phyloP scores from a whole-genome alignment of 2,113 vertebrate genomes.

The Melozone crissalis region DNA sequence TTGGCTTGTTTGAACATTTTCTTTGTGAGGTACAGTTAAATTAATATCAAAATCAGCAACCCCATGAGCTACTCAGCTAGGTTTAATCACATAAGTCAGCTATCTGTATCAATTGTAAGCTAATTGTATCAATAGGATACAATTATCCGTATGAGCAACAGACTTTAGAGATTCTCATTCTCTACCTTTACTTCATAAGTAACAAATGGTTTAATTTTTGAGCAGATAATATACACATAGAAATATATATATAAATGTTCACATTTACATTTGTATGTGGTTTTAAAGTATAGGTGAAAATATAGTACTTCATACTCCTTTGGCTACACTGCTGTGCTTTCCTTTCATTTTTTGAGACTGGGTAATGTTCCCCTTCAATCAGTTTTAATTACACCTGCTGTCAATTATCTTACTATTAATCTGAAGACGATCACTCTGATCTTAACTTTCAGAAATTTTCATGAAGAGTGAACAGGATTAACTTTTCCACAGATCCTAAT shows the following conservation, averaged over 20 bases:
- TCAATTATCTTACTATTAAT: neutral
- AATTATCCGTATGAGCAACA: neutral
- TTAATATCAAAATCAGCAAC: neutral
- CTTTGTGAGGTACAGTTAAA: neutral
- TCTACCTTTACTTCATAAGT: neutral
- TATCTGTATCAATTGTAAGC: too few relatives aligned
- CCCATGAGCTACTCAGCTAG: neutral
- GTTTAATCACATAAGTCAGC: neutral
- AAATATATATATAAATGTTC: neutral
- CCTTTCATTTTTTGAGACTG: neutral
- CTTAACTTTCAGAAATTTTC: neutral
- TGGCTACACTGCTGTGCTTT: neutral
- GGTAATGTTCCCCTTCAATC: neutral
- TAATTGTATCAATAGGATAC: neutral
- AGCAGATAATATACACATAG: neutral
- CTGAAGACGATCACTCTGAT: neutral
- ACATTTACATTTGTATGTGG: neutral
- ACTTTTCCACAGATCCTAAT: neutral
- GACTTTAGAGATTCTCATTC: neutral
- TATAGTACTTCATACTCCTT: neutral
- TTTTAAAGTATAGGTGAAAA: neutral
- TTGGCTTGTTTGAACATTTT: neutral
- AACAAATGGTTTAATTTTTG: neutral
- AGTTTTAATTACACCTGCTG: neutral
- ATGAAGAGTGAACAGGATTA: neutral